phyloP scores from a whole-genome alignment of 2,888 invertebrate species.

The Cylindroiulus punctatus region DNA sequence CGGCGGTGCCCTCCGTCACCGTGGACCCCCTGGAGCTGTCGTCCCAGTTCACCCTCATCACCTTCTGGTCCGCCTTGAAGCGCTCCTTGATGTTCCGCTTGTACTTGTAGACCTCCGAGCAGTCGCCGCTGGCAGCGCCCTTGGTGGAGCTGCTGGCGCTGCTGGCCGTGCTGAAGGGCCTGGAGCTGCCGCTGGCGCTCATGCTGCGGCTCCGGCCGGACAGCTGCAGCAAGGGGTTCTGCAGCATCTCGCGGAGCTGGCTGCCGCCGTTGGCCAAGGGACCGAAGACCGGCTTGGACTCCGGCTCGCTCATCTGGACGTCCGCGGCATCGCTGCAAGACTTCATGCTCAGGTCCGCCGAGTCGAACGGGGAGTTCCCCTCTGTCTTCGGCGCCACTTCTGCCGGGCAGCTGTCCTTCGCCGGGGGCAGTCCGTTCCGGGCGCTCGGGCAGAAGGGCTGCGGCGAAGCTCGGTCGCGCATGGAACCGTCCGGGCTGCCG shows the following conservation, averaged over 20 bases:
- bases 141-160: constrained; percentile 49
- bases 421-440: background rate
- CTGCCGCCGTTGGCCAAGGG: constrained; percentile 14
- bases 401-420: background rate
- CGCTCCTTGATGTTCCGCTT: constrained; percentile 93
- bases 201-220: constrained; percentile 7
- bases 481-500: background rate
- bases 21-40: constrained; percentile 22
- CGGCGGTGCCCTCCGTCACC: background rate
- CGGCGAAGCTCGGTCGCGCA: background rate
- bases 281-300: background rate
- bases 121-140: constrained; percentile 57
- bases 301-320: background rate
- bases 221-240: constrained; percentile 33
- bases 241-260: constrained; percentile 49
- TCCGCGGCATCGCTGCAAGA: constrained; percentile 2
- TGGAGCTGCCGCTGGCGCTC: constrained; percentile 51
- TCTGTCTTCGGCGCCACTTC: background rate
- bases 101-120: constrained; percentile 77
- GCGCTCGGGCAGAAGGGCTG: background rate
- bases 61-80: constrained; percentile 70
- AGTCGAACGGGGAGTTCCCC: background rate
- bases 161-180: constrained; percentile 37
- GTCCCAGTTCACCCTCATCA: constrained; percentile 51
- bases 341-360: background rate